phyloP scores from a whole-genome alignment of 2,888 invertebrate genomes.

The Sinohyriopsis cumingii region DNA sequence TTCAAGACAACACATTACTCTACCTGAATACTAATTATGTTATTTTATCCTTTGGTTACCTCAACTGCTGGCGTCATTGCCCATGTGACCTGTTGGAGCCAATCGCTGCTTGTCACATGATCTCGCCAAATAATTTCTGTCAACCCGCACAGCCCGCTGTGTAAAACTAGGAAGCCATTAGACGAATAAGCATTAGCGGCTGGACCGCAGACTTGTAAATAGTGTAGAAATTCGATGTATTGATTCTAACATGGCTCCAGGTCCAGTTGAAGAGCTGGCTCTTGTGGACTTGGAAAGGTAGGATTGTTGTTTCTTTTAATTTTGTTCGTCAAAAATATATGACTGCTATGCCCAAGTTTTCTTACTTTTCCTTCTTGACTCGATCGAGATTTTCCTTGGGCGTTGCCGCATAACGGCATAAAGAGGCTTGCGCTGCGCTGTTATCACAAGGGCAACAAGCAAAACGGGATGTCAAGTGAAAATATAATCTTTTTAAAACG shows the following conservation, averaged over 20 bases:
- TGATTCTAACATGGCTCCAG: slow-evolving; percentile 52
- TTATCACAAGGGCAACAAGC: slow-evolving; percentile 1
- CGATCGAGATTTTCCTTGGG: slow-evolving; percentile 1
- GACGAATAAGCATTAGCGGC: slow-evolving; percentile 38
- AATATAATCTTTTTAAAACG: not conserved
- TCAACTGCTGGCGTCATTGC: no score
- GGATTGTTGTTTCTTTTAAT: slow-evolving; percentile 12
- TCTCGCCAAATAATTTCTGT: no score
- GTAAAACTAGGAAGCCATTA: no score
- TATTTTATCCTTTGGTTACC: no score
- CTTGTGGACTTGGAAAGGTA: slow-evolving; percentile 63
- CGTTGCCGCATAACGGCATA: not conserved
- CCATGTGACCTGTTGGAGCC: no score
- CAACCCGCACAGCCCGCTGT: no score
- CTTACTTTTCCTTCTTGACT: slow-evolving; percentile 1
- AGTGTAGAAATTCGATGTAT: slow-evolving; percentile 34
- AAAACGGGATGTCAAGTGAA: not conserved
- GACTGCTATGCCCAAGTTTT: not conserved
- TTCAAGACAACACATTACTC: not conserved
- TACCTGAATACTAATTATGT: no score
- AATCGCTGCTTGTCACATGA: no score
- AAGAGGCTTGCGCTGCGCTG: not conserved
- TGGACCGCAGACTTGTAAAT: slow-evolving; percentile 50
- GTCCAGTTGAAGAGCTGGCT: slow-evolving; percentile 62
- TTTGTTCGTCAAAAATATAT: no score